Evolutionary conservation across 2,113 vertebrate genomes (phyloP), one percentile per base, ranked within the genome.

Genomic region (Ptilonorhynchus violaceus): DNA sequence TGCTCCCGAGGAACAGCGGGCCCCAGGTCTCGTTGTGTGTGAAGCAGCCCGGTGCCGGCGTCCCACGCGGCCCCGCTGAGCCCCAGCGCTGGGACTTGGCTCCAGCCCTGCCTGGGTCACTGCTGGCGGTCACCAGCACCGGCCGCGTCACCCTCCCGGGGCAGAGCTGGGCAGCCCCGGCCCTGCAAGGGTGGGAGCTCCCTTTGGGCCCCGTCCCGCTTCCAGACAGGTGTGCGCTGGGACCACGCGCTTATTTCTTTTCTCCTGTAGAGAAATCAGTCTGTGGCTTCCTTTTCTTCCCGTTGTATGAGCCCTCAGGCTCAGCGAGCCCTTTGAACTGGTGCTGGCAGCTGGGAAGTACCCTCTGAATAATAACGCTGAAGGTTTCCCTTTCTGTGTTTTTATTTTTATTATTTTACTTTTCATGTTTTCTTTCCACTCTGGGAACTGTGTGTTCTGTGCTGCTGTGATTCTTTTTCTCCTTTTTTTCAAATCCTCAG

Each of bases 391-490:
- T 79, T 46, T 83, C 52, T 37, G 3, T 35, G 24, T 17, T 72
- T 88, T 68, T 24, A 28, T 56, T 85, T 74, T 47, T 58, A 15
- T 80, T 81, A 14, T 85, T 95, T 86, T 63, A 35, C 16, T 84
- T 80, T 33, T 75, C 18, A 20, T 64, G 16, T 50, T 87, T 89
- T 87, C 20, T 76, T 69, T 58, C 39, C 46, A 4, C 55, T 73
- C 49, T 42, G 49, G 42, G 35, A 80, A 27, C 21, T 30, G 9
- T 42, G 27, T 3, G 2, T 86, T 86, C 67, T 59, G 63, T 46
- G 44, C 46, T 67, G 24, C 31, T 85, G 22, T 70, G n/a, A 35
- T 35, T 66, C 0, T 62, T 67, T 37, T 58, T 41, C 16, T 4
- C 35, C 5, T 18, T 23, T 37, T 56, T 66, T 69, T 5, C 47